phyloP scores from a whole-genome alignment of 2,797 vertebrate species.

The Ambastaia sidthimunki region DNA sequence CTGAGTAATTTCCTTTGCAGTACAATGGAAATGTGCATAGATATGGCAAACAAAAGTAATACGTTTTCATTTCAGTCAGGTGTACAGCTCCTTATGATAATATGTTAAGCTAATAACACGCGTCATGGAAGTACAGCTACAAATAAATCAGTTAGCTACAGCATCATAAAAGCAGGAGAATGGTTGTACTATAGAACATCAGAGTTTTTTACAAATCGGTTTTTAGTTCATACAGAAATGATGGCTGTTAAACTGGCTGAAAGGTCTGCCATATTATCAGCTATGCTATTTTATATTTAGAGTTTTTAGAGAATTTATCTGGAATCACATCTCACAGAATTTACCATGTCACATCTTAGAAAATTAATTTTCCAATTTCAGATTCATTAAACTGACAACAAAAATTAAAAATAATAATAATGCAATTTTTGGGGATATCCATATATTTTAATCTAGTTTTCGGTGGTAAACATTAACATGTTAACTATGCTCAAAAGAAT shows the following conservation, averaged over 20 bases:
- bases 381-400: too few species aligned
- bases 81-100: not conserved
- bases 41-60: not conserved
- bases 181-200: not conserved
- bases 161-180: not conserved
- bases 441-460: conserved; percentile 14
- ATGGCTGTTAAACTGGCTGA: not conserved
- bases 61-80: not conserved
- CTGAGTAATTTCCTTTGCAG: not conserved
- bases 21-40: conserved; percentile 38
- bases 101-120: not conserved
- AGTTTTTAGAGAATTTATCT: not conserved
- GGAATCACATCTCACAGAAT: not conserved
- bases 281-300: not conserved
- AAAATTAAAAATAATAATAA: too few species aligned
- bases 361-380: not conserved
- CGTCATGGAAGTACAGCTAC: conserved; percentile 24
- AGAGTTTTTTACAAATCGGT: not conserved
- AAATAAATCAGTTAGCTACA: conserved; percentile 25
- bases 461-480: conserved; percentile 30
- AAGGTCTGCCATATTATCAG: not conserved
- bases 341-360: not conserved
- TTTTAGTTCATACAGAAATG: not conserved
- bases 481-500: conserved; percentile 20
- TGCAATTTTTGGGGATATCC: too few species aligned